A percentile compares a stretch with the other conserved stretches of the same genome.
Evolutionary conservation across 1,140 invertebrate genomes (phyloP).

Genomic region (Nymphalis io): DNA sequence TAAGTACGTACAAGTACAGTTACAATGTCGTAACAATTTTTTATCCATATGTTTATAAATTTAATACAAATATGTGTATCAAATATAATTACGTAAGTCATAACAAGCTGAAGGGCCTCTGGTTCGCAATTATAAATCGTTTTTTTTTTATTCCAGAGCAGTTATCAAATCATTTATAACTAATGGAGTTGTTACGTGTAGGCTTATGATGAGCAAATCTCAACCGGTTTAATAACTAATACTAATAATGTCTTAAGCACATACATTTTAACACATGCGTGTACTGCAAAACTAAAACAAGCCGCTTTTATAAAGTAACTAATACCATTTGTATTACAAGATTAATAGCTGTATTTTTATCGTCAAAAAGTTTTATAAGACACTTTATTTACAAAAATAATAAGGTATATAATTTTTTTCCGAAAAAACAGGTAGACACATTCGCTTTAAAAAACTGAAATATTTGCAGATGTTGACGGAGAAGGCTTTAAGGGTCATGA

Average conservation of each 20-base stretch:
- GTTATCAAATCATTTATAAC: slow-evolving; percentile 7
- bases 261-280: too few relatives aligned
- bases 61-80: background rate
- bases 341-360: too few relatives aligned
- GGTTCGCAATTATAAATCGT: slow-evolving; percentile 11
- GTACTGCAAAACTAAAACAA: too few relatives aligned
- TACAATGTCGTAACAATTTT: background rate
- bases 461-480: too few relatives aligned
- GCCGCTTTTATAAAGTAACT: too few relatives aligned
- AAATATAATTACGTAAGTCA: slow-evolving; percentile 2
- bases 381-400: background rate
- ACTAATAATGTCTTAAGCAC: background rate
- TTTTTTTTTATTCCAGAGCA: slow-evolving; percentile 19
- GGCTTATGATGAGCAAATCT: background rate
- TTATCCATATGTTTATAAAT: background rate
- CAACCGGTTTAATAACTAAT: background rate
- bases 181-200: background rate
- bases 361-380: too few relatives aligned
- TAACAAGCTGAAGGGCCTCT: background rate
- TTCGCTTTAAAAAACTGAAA: too few relatives aligned
- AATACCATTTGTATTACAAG: too few relatives aligned
- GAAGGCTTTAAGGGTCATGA: too few relatives aligned
- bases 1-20: background rate
- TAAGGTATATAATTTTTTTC: background rate
- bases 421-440: too few relatives aligned